A percentile compares a stretch with the other conserved stretches of the same genome.
phyloP scores from a whole-genome alignment of 2,113 vertebrate genomes.

The Callionymus lyra region DNA sequence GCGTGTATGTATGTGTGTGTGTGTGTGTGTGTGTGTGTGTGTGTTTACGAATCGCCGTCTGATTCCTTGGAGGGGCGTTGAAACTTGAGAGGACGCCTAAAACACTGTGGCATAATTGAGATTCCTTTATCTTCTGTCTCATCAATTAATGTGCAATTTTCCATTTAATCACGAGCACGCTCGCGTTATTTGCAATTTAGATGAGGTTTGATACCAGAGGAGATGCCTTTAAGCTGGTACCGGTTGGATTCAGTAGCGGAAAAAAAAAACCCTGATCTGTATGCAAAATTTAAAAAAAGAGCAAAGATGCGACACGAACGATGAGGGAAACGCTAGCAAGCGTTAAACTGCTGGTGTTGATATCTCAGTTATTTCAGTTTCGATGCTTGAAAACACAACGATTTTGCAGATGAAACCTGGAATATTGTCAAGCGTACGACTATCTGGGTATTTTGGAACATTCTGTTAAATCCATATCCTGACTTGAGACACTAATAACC shows the following conservation, averaged over 20 bases:
- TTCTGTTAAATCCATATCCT: no score
- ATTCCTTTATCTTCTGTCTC: slow-evolving; percentile 75
- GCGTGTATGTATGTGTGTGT: slow-evolving; percentile 13
- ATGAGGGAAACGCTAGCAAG: no score
- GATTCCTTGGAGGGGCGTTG: slow-evolving; percentile 61
- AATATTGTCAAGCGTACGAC: no score
- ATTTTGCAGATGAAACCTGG: no score
- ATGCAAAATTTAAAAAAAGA: slow-evolving; percentile 53
- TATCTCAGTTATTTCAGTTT: no score
- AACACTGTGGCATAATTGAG: slow-evolving; percentile 72
- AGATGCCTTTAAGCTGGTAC: slow-evolving; percentile 75
- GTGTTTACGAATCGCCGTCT: slow-evolving; percentile 38
- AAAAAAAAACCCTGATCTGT: slow-evolving; percentile 58
- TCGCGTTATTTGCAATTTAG: slow-evolving; percentile 75
- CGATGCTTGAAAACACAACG: no score
- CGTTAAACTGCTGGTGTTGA: no score
- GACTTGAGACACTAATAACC: no score
- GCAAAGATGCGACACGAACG: no score
- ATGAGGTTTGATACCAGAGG: slow-evolving; percentile 69
- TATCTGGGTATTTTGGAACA: no score
- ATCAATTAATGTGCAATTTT: slow-evolving; percentile 80
- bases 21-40: slow-evolving; percentile 14
- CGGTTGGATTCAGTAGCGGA: slow-evolving; percentile 67
- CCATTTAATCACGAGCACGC: slow-evolving; percentile 75
- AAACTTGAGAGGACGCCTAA: slow-evolving; percentile 67